Conservation (phyloP, 2,888 invertebrate genomes). For the Tromatobia lineatoria region DNA sequence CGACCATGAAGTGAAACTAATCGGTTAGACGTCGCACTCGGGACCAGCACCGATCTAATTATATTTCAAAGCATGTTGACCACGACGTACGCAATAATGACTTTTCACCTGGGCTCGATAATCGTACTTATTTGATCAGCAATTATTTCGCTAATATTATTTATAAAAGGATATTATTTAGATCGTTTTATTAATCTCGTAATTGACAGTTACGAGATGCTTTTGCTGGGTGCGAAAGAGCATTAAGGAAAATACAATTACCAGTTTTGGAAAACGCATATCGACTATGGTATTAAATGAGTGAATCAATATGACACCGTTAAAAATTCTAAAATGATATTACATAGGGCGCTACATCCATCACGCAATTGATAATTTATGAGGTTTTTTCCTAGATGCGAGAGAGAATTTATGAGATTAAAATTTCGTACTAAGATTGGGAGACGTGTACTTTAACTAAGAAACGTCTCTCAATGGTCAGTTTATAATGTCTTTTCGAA, state of each 20-base stretch:
- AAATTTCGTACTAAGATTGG: too few species aligned
- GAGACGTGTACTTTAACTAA: too few species aligned
- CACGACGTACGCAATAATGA: constrained; percentile 22
- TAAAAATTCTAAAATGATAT: too few species aligned
- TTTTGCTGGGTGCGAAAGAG: not conserved
- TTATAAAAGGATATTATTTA: not conserved
- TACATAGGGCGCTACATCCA: too few species aligned
- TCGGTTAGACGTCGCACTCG: constrained; percentile 25
- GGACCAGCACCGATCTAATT: constrained; percentile 41
- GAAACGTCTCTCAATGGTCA: too few species aligned
- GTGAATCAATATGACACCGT: too few species aligned
- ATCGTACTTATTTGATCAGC: constrained; percentile 9
- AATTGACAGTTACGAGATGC: not conserved
- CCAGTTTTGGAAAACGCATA: too few species aligned
- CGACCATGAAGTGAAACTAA: constrained; percentile 57
- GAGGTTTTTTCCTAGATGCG: too few species aligned
- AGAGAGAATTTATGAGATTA: too few species aligned
- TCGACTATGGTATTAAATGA: too few species aligned
- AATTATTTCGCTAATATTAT: constrained; percentile 13
- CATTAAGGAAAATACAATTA: not conserved
- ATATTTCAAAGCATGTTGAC: constrained; percentile 40
- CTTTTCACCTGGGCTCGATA: not conserved
- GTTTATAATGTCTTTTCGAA: too few species aligned
- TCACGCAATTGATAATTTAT: too few species aligned
- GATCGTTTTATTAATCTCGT: not conserved